phyloP scores from a whole-genome alignment of 2,797 vertebrate genomes.

The Dallia pectoralis region DNA sequence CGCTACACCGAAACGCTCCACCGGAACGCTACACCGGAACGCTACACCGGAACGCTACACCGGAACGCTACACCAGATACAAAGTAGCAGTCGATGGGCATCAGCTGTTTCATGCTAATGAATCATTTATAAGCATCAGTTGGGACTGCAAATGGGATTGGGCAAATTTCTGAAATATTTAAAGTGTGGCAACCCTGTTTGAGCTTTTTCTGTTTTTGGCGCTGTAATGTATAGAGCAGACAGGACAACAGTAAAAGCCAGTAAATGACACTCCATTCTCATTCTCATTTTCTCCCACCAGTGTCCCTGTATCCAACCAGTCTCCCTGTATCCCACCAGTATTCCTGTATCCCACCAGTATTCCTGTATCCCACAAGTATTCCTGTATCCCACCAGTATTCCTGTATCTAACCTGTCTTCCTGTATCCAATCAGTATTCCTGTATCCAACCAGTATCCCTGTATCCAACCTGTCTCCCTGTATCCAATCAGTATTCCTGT shows the following conservation, averaged over 20 bases:
- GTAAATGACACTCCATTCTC: slow-evolving; percentile 92
- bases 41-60: slow-evolving; percentile 76
- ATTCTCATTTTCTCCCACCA: slow-evolving; percentile 48
- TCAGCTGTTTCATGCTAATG: slow-evolving; percentile 83
- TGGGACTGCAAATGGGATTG: slow-evolving; percentile 93
- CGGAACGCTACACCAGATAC: slow-evolving; percentile 77
- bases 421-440: too few relatives aligned
- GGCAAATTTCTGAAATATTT: slow-evolving; percentile 99
- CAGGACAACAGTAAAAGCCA: slow-evolving; percentile 60
- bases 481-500: too few relatives aligned
- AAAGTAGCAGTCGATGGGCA: slow-evolving; percentile 87
- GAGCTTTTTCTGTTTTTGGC: slow-evolving; percentile 89
- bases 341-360: neutral
- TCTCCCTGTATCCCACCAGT: neutral
- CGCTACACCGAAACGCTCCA: too few relatives aligned
- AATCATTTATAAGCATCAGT: slow-evolving; percentile 98
- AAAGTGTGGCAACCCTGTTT: slow-evolving; percentile 89
- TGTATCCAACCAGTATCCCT: too few relatives aligned
- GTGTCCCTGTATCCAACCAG: neutral
- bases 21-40: too few relatives aligned
- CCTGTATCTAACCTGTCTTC: too few relatives aligned
- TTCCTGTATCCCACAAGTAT: too few relatives aligned
- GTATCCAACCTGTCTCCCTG: too few relatives aligned
- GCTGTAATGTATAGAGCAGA: slow-evolving; percentile 51
- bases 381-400: too few relatives aligned